phyloP scores from a whole-genome alignment of 2,888 invertebrate genomes.

The Lingula anatina region DNA sequence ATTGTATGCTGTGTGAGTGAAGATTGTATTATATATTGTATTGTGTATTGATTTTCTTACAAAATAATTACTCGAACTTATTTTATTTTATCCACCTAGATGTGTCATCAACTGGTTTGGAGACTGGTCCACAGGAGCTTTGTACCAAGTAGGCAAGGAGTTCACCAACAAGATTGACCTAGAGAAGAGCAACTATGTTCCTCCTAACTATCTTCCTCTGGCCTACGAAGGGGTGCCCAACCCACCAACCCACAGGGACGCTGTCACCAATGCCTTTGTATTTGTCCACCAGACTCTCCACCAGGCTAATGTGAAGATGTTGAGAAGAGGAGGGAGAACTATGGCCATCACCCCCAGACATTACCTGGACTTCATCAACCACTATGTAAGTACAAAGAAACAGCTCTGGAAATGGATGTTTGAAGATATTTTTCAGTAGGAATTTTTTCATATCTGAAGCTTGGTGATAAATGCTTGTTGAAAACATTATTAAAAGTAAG shows the following conservation, averaged over 20 bases:
- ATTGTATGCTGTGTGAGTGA: no score
- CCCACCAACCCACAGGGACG: constrained; percentile 81
- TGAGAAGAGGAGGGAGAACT: constrained; percentile 87
- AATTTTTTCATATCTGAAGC: no score
- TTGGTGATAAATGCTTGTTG: no score
- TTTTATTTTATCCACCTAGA: constrained; percentile 26
- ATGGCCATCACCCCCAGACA: constrained; percentile 98
- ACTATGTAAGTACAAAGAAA: constrained; percentile 65
- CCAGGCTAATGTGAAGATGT: constrained; percentile 83
- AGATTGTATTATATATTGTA: no score
- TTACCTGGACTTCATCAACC: constrained; percentile 98
- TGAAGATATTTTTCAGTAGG: no score
- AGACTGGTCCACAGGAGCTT: constrained; percentile 92
- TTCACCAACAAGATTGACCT: constrained; percentile 94
- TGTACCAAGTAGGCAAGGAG: constrained; percentile 77
- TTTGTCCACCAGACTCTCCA: constrained; percentile 97
- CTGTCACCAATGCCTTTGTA: constrained; percentile 97
- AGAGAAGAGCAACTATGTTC: constrained; percentile 68
- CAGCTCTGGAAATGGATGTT: no score
- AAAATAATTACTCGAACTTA: not conserved
- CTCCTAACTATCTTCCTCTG: constrained; percentile 86
- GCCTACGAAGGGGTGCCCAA: constrained; percentile 62
- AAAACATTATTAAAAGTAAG: no score
- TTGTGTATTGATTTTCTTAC: not conserved
- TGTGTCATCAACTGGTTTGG: constrained; percentile 99